Percentiles rank a stretch among this genome's conserved stretches.
These are phyloP conservation scores for Drosophila azteca DNA, from an alignment of 1,140 invertebrate species.

Conservation along the genomic window DNA sequence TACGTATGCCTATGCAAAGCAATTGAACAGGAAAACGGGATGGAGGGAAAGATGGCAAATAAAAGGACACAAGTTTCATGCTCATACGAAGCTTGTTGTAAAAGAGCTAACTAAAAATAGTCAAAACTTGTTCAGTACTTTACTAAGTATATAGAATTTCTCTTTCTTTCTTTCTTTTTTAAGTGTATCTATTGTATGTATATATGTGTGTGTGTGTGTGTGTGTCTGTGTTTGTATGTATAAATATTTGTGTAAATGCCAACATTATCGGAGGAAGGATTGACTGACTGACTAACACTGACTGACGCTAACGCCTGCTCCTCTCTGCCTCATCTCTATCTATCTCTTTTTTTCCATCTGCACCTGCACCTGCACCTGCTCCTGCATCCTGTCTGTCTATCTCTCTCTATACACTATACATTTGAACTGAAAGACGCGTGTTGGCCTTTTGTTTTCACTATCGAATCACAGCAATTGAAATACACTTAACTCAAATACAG, in stretches of 20 bases:
- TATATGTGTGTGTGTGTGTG: conserved; percentile 36
- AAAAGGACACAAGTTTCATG: conserved; percentile 37
- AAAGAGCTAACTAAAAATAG: conserved; percentile 71
- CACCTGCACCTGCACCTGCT: neutral
- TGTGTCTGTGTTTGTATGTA: conserved; percentile 46
- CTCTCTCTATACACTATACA: conserved; percentile 77
- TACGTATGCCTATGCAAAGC: conserved; percentile 57
- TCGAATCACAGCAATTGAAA: conserved; percentile 83
- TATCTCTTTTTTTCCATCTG: neutral
- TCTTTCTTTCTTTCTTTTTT: conserved; percentile 5
- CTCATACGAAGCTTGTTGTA: conserved; percentile 3
- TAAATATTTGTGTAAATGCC: conserved; percentile 72
- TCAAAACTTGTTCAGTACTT: conserved; percentile 56
- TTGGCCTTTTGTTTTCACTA: conserved; percentile 79
- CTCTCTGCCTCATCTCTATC: conserved; percentile 6
- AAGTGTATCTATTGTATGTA: conserved; percentile 11
- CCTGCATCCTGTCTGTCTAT: conserved; percentile 35
- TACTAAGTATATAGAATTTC: conserved; percentile 49
- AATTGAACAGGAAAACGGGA: conserved; percentile 47
- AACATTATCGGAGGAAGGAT: conserved; percentile 82
- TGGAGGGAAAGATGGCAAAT: conserved; percentile 52
- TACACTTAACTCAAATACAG: conserved; percentile 65
- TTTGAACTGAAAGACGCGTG: conserved; percentile 82
- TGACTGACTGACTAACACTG: conserved; percentile 69
- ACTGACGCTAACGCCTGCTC: conserved; percentile 3